A percentile compares a stretch with the other conserved stretches of the same genome.
Conservation (phyloP, 2,113 vertebrate species). For the Uria aalge region DNA sequence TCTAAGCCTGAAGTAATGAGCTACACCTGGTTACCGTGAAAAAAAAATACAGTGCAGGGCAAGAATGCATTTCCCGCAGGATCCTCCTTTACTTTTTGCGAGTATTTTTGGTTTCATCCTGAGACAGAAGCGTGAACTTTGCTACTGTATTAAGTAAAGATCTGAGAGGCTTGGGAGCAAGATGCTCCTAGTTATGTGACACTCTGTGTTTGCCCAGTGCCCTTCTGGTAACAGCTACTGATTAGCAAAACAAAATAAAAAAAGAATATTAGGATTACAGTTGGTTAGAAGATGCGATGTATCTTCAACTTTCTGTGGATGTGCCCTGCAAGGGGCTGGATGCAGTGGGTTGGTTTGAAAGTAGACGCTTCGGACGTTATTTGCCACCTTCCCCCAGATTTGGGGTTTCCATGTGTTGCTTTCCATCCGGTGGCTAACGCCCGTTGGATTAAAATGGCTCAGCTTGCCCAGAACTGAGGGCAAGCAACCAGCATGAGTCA, state of each 20-base stretch:
- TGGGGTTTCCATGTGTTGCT: not conserved
- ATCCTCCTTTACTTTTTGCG: not conserved
- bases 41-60: not conserved
- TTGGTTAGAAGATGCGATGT: not conserved
- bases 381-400: not conserved
- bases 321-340: not conserved
- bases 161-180: not conserved
- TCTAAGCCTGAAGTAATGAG: constrained; percentile 5
- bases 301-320: not conserved
- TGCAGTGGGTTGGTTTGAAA: not conserved
- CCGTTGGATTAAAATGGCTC: fast-evolving
- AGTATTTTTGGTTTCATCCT: not conserved
- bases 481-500: not conserved
- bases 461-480: not conserved
- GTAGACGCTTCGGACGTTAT: not conserved
- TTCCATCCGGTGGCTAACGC: not conserved
- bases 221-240: not conserved
- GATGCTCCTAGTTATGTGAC: not conserved
- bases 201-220: not conserved
- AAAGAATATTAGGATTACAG: not conserved
- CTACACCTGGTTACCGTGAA: constrained; percentile 40
- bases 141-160: not conserved
- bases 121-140: not conserved
- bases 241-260: not conserved
- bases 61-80: not conserved